Evolutionary conservation across 2,888 invertebrate species (phyloP).

Genomic region (Timema podura): DNA sequence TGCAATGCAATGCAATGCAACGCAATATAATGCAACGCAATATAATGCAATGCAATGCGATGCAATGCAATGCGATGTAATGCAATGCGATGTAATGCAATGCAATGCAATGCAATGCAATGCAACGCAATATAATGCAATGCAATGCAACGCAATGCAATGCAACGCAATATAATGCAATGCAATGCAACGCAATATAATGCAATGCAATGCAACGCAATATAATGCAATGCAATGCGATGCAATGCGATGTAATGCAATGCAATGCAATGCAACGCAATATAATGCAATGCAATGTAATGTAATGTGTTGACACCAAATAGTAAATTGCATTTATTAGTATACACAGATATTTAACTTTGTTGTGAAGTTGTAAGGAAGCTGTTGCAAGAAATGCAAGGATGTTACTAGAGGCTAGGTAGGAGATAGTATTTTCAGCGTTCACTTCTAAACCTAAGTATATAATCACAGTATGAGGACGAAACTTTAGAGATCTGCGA

Average conservation of each 20-base stretch:
- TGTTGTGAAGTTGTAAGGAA: too few relatives aligned
- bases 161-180: conserved; percentile 10
- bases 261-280: conserved; percentile 10
- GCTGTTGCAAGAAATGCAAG: too few relatives aligned
- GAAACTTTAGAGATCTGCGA: too few relatives aligned
- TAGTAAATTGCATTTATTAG: too few relatives aligned
- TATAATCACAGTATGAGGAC: too few relatives aligned
- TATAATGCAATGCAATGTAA: conserved; percentile 4
- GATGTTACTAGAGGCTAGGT: too few relatives aligned
- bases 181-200: conserved; percentile 3
- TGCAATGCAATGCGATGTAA: conserved; percentile 3
- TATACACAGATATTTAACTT: too few relatives aligned
- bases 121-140: conserved; percentile 6
- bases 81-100: conserved; percentile 9
- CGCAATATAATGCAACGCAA: conserved; percentile 8
- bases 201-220: conserved; percentile 11
- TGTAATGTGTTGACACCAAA: too few relatives aligned
- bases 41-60: conserved; percentile 3
- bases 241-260: not conserved
- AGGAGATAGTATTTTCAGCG: too few relatives aligned
- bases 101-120: conserved; percentile 12
- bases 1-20: conserved; percentile 9
- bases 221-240: conserved; percentile 2
- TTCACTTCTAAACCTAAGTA: too few relatives aligned
- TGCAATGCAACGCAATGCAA: conserved; percentile 6